These are phyloP conservation scores for Dendrocincla fuliginosa DNA, from an alignment of 2,797 vertebrate genomes.

Conservation along the genomic window DNA sequence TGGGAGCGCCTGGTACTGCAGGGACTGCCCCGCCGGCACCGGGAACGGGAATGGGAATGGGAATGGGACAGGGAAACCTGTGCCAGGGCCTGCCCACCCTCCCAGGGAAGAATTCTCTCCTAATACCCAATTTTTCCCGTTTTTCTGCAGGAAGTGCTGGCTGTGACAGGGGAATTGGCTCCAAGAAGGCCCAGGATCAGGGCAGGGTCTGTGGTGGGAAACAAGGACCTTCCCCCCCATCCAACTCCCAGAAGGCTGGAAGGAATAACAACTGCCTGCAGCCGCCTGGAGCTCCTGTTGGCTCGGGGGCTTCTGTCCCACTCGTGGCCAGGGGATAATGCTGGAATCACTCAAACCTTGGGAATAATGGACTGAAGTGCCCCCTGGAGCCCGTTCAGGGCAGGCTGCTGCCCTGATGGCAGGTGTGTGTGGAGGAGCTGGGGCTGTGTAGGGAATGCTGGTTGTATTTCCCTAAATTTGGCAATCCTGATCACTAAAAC, in stretches of 20 bases:
- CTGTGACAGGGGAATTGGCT: neutral
- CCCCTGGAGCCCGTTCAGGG: no score
- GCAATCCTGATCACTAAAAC: neutral
- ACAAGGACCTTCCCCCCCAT: neutral
- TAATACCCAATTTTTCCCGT: neutral
- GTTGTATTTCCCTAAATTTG: neutral
- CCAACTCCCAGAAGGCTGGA: neutral
- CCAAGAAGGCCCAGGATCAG: neutral
- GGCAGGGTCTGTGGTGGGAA: neutral
- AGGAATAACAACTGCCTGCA: neutral
- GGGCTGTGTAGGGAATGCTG: no score
- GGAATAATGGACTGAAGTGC: neutral
- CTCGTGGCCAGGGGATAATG: neutral
- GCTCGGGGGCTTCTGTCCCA: neutral
- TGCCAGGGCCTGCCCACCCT: no score
- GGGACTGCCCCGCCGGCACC: no score
- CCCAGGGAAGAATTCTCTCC: no score
- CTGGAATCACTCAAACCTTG: no score
- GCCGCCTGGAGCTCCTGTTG: neutral
- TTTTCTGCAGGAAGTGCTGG: neutral
- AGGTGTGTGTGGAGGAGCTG: no score
- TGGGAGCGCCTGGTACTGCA: neutral
- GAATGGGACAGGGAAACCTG: no score
- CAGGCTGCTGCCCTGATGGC: no score
- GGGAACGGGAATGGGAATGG: no score